Evolutionary conservation across 2,888 invertebrate species (phyloP).

Genomic region (Lithosia quadra): DNA sequence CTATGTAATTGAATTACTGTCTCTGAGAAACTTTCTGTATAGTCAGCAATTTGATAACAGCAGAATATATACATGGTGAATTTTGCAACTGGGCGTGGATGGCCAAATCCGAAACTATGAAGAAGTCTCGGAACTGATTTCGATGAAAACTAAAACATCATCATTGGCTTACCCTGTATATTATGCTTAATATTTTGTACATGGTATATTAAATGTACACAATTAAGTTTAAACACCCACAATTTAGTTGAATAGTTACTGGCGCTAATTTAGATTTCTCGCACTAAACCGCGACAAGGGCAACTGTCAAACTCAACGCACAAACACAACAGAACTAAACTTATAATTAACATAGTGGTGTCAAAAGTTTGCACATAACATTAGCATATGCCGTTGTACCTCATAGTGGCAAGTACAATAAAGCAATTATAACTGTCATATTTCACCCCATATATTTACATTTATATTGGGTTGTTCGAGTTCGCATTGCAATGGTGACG

Average conservation of each 20-base stretch:
- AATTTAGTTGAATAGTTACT: neutral
- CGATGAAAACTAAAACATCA: too few relatives aligned
- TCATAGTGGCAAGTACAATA: conserved; percentile 76
- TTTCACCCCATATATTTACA: conserved; percentile 84
- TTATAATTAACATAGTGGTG: conserved; percentile 51
- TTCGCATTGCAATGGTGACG: conserved; percentile 26
- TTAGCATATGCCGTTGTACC: conserved; percentile 67
- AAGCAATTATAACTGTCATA: conserved; percentile 86
- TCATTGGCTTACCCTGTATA: too few relatives aligned
- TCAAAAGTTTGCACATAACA: conserved; percentile 52
- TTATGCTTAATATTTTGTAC: too few relatives aligned
- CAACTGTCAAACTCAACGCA: conserved; percentile 22
- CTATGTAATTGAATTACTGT: neutral
- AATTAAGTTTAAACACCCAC: neutral
- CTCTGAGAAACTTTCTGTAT: too few relatives aligned
- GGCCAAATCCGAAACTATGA: too few relatives aligned
- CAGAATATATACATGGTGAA: too few relatives aligned
- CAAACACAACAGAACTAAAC: conserved; percentile 23
- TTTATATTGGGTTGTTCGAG: conserved; percentile 77
- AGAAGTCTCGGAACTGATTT: too few relatives aligned
- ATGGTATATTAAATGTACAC: neutral
- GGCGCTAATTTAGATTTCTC: conserved; percentile 19
- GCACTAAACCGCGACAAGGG: conserved; percentile 27
- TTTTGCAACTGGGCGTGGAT: too few relatives aligned
- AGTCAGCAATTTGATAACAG: neutral